A percentile compares a stretch with the other conserved stretches of the same genome.
phyloP scores from a whole-genome alignment of 2,797 vertebrate genomes.

The Neosalanx taihuensis region DNA sequence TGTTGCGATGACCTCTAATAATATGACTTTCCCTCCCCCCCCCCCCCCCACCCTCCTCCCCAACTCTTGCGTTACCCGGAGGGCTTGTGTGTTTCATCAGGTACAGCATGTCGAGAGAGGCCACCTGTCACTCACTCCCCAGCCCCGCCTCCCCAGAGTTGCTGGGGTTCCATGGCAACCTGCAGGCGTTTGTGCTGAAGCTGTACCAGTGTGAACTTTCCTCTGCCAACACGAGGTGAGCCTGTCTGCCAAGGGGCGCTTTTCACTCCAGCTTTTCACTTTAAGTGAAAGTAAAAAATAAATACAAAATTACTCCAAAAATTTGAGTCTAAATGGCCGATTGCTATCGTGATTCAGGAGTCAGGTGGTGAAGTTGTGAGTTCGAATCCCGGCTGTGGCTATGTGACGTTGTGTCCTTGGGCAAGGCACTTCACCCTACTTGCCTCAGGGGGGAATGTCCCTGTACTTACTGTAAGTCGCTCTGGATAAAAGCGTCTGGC shows the following conservation, averaged over 20 bases:
- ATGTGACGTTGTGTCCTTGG: no score
- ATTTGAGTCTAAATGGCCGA: no score
- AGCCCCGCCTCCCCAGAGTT: slow-evolving; percentile 70
- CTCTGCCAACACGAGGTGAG: slow-evolving; percentile 71
- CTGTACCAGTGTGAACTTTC: slow-evolving; percentile 85
- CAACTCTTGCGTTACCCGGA: neutral
- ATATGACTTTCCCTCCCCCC: neutral
- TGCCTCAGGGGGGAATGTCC: no score
- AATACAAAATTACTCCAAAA: no score
- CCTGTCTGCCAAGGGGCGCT: slow-evolving; percentile 10
- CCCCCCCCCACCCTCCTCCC: neutral
- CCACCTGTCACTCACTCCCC: slow-evolving; percentile 79
- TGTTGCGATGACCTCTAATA: neutral
- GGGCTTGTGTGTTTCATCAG: slow-evolving; percentile 51
- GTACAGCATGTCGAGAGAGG: slow-evolving; percentile 76
- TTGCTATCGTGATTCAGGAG: no score
- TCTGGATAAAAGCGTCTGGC: no score
- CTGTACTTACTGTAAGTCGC: no score
- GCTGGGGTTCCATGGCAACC: slow-evolving; percentile 71
- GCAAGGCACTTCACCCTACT: no score
- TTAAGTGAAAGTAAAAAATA: no score
- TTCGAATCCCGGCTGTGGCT: no score
- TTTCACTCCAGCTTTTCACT: no score
- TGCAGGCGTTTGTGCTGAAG: slow-evolving; percentile 82
- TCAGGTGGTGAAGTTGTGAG: no score